Evolutionary conservation across 2,113 vertebrate species (phyloP), one percentile per base, ranked within the genome.

Genomic region (Ammospiza caudacuta): DNA sequence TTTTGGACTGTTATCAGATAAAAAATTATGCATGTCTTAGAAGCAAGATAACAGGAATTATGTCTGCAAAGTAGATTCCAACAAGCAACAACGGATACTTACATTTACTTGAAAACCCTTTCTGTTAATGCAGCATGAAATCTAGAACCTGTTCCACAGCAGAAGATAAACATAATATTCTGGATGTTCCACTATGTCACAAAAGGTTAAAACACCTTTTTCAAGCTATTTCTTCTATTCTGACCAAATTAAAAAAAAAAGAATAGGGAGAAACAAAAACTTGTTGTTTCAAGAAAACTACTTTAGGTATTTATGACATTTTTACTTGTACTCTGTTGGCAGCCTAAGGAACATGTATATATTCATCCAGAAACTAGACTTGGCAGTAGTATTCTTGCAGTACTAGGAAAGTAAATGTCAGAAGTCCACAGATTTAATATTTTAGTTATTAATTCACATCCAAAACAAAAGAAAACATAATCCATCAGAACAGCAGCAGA

Each of bases 401-500:
- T 97, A 96, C 97, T 96, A 96, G 92, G 90, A 98, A 98, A 97
- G 95, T 95, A 97, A 97, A 97, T 94, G 91, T 95, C 96, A 95
- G 96, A 98, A 97, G 94, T 97, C 95, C 97, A 98, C 95, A 97
- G 96, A 97, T 97, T 97, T 97, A 98, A 97, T 94, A 96, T 97
- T 80, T 97, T 88, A 89, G 87, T 91, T 97, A 97, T 97, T 97
- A 98, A 97, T 90, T 97, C 98, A 98, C 96, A 98, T 98, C 97
- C 95, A 97, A 98, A 97, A 96, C 95, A 97, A 98, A 98, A 95
- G 74, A 97, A 98, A 98, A 97, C 96, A 91, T 98, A 98, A 98
- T 97, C 78, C 94, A 97, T 98, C 96, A 96, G 97, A 98, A 98
- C 92, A 98, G 98, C 96, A 98, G 98, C 97, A 98, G 91, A 97